A percentile compares a stretch with the other conserved stretches of the same genome.
phyloP scores from a whole-genome alignment of 2,113 vertebrate genomes.

The Strix aluco region DNA sequence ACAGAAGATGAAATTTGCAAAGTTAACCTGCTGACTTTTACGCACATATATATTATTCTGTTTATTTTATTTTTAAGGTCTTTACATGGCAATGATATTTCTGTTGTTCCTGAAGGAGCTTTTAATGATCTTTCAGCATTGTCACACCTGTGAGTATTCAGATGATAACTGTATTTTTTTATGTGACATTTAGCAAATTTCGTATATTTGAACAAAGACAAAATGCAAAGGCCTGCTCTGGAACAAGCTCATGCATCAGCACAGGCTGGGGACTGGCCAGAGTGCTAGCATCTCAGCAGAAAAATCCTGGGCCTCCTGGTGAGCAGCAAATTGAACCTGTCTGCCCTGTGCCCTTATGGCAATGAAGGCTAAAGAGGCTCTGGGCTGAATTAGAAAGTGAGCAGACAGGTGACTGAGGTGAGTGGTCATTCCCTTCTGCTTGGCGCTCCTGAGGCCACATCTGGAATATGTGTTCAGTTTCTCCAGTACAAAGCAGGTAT shows the following conservation, averaged over 20 bases:
- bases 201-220: not conserved
- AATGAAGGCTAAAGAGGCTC: not conserved
- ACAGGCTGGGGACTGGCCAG: not conserved
- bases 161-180: not conserved
- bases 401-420: not conserved
- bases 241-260: not conserved
- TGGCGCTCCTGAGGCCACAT: not conserved
- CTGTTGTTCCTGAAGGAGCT: constrained; percentile 92
- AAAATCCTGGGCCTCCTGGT: not conserved
- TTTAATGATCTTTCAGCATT: constrained; percentile 93
- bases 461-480: not conserved
- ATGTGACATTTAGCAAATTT: not conserved
- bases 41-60: not conserved
- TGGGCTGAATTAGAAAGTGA: not conserved
- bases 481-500: not conserved
- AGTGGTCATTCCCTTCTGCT: not conserved
- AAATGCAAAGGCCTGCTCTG: not conserved
- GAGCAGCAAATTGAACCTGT: not conserved
- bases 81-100: constrained; percentile 97
- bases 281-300: not conserved
- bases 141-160: constrained; percentile 92
- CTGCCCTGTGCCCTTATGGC: not conserved
- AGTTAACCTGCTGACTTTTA: not conserved
- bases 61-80: constrained; percentile 77
- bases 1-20: not conserved